phyloP scores from a whole-genome alignment of 2,113 vertebrate species.

The Ia io region DNA sequence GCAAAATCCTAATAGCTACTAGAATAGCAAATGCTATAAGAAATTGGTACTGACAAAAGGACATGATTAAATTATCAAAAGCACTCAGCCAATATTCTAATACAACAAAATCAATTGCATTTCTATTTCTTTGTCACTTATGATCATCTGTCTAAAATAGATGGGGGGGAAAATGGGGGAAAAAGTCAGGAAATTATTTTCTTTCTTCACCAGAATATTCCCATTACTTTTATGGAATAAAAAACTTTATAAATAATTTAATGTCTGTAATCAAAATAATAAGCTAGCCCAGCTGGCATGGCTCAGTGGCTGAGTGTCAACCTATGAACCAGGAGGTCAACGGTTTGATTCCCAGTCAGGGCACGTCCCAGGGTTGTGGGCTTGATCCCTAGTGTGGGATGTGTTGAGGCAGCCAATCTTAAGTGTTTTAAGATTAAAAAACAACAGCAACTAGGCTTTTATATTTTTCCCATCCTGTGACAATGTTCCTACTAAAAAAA shows the following conservation, averaged over 20 bases:
- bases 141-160: neutral
- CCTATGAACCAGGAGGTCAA: no score
- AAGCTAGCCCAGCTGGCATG: no score
- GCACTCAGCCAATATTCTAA: constrained; percentile 35
- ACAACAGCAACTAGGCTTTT: no score
- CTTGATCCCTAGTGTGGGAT: no score
- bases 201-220: neutral
- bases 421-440: no score
- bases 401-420: no score
- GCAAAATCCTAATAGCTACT: neutral
- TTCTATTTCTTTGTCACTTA: neutral
- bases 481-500: no score
- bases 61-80: constrained; percentile 48
- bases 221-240: neutral
- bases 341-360: no score
- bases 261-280: no score
- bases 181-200: neutral
- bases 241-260: neutral
- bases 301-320: no score
- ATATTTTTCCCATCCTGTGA: no score
- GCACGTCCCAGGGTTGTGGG: no score
- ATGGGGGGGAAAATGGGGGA: neutral
- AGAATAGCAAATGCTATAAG: constrained; percentile 26
- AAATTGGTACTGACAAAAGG: constrained; percentile 36
- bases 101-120: constrained; percentile 14